Percentiles rank a stretch among this genome's conserved stretches.
phyloP scores from a whole-genome alignment of 2,797 vertebrate species.

The Hybognathus amarus region DNA sequence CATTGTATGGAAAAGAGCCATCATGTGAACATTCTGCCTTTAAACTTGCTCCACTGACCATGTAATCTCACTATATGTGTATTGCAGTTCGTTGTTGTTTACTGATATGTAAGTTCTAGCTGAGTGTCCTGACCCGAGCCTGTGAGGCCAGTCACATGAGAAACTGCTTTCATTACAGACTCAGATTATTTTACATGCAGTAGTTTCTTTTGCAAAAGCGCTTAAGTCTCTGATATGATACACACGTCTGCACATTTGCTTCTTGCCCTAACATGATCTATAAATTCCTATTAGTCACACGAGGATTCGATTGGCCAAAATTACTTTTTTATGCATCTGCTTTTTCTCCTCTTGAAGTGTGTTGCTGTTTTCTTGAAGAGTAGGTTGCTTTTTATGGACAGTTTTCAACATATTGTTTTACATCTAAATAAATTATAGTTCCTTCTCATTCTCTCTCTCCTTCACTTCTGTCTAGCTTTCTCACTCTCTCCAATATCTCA shows the following conservation, averaged over 20 bases:
- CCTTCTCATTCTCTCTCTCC: slow-evolving; percentile 4
- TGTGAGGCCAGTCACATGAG: slow-evolving; percentile 56
- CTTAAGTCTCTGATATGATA: slow-evolving; percentile 12
- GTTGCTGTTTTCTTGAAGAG: neutral
- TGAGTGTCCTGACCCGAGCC: slow-evolving; percentile 24
- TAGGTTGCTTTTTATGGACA: neutral
- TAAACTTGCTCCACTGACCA: neutral
- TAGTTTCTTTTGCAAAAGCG: slow-evolving; percentile 27
- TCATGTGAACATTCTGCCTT: neutral
- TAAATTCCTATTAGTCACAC: neutral
- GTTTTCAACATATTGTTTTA: neutral
- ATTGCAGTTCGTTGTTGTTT: neutral
- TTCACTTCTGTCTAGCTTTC: slow-evolving; percentile 12
- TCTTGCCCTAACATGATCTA: slow-evolving; percentile 1
- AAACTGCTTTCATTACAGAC: slow-evolving; percentile 49
- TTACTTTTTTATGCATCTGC: neutral
- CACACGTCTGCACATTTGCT: neutral
- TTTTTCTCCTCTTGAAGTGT: neutral
- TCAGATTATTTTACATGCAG: slow-evolving; percentile 61
- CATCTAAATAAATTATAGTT: slow-evolving; percentile 7
- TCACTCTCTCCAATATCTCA: slow-evolving; percentile 15
- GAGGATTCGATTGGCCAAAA: neutral
- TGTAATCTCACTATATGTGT: neutral
- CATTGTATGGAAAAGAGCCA: neutral
- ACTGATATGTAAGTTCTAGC: slow-evolving; percentile 30